Percentiles rank a stretch among this genome's conserved stretches.
Evolutionary conservation across 2,888 invertebrate species (phyloP).

Genomic region (Philereme vetulata): DNA sequence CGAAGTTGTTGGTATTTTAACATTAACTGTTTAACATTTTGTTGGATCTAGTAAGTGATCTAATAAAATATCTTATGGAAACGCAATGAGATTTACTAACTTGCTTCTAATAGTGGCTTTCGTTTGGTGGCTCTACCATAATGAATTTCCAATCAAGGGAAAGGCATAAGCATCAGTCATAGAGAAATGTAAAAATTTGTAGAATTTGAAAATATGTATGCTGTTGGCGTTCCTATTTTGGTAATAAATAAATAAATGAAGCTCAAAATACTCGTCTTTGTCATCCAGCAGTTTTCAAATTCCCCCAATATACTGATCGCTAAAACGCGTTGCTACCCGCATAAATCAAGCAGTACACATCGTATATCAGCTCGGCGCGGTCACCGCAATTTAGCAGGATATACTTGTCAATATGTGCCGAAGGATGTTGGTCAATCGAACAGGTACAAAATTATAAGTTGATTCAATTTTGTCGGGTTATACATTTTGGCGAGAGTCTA

Average conservation of each 20-base stretch:
- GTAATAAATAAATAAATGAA: neutral
- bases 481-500: constrained; percentile 53
- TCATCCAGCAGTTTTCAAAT: constrained; percentile 14
- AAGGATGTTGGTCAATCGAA: constrained; percentile 52
- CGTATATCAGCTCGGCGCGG: constrained; percentile 40
- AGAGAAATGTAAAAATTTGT: no score
- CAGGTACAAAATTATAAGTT: constrained; percentile 54
- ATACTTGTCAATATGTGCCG: constrained; percentile 63
- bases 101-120: no score
- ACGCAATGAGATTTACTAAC: no score
- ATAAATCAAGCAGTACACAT: constrained; percentile 50
- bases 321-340: constrained; percentile 48
- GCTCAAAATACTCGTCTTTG: neutral
- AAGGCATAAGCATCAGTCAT: no score
- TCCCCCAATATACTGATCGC: constrained; percentile 35
- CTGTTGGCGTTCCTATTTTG: no score
- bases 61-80: no score
- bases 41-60: no score
- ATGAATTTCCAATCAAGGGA: no score
- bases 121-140: no score
- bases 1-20: no score
- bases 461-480: constrained; percentile 68
- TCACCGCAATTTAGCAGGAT: constrained; percentile 59
- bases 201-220: no score
- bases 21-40: no score